Base-by-base conservation (phyloP, 2,797 vertebrate species). In the Darevskia mixta region DNA sequence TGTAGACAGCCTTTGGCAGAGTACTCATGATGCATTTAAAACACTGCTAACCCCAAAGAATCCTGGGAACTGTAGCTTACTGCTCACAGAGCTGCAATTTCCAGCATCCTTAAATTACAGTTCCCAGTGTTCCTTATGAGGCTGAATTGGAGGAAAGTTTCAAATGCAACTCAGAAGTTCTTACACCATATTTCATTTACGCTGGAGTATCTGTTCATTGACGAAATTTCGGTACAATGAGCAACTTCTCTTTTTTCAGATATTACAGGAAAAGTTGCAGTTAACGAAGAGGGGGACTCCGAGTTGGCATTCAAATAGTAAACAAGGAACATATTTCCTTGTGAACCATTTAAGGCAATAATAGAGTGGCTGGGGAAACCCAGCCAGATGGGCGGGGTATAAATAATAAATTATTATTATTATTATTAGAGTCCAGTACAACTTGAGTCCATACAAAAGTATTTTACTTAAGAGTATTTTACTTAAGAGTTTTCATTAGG, bases 101-200 rank as follows among this genome's bases (percentile, higher is more conserved):
- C 49, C 49, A 55, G 3, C 49, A 55, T 55, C 49, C 49, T 55
- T 55, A 55, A 55, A 55, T 55, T 55, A 49, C 49, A 55, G 49
- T 55, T 55, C 13, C 11, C 49, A 55, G 13, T 55, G 49, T 29
- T 29, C 1, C 13, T 35, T n/a, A n/a, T 72, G 27, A 75, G 1
- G 41, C 7, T 5, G 3, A 45, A 45, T 45, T 45, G 20, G 5
- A 69, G 8, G 2, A 15, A 79, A 9, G 9, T 41, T 83, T 35
- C 29, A 71, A 71, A 32, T 32, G 5, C 10, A 23, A 72, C 5
- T 32, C 67, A 32, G 1, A 55, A 27, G 29, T 83, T 72, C 35
- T 41, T 93, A 87, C 89, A 86, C 88, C 82, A 89, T 83, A 90
- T 80, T 29, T 0, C 0, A 2, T 45, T 91, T 90, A 38, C 58